Conservation (phyloP, 2,113 vertebrate species). For the Todiramphus saurophagus region DNA sequence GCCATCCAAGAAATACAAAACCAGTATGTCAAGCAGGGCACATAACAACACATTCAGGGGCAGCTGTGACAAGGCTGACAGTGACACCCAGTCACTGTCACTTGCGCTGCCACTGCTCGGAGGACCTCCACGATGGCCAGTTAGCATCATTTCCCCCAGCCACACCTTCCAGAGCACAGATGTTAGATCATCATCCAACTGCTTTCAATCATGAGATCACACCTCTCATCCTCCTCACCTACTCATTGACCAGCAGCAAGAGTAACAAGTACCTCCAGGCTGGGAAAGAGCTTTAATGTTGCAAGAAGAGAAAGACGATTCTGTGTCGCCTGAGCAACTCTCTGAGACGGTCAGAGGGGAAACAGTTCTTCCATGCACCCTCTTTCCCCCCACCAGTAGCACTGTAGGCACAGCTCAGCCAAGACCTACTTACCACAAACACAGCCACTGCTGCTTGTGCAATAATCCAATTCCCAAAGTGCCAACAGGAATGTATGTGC, state of each 20-base stretch:
- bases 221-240: neutral
- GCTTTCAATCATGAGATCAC: neutral
- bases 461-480: neutral
- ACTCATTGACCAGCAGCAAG: neutral
- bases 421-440: neutral
- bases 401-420: neutral
- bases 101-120: neutral
- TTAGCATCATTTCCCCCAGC: neutral
- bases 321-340: neutral
- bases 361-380: neutral
- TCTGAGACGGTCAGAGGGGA: neutral
- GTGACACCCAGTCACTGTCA: neutral
- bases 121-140: neutral
- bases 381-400: neutral
- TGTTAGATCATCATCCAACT: neutral
- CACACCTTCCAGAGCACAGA: neutral
- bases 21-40: accelerated
- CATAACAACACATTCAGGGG: neutral
- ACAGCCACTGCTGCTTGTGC: neutral
- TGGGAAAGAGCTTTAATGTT: neutral
- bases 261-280: neutral
- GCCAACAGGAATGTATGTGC: neutral
- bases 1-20: neutral
- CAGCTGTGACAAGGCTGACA: neutral
- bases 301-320: neutral